Evolutionary conservation across 2,888 invertebrate genomes (phyloP), one percentile per base, ranked within the genome.

Genomic region (Germaria angustata): DNA sequence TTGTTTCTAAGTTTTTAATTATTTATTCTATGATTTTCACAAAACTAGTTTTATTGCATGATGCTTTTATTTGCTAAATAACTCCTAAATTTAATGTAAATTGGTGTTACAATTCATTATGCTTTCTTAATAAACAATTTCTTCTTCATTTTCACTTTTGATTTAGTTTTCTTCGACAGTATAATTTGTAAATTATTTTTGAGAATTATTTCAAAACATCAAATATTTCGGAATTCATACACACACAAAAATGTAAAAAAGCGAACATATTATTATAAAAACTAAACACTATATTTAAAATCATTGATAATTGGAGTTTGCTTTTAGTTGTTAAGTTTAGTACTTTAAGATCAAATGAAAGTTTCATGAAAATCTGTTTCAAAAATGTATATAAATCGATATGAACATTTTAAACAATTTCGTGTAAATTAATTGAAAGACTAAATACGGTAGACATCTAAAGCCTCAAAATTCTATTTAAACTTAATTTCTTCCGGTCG

Each of bases 211-310:
- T 81, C 49, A 55, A 66, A 78, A 71, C 55, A 59, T 59, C 57
- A 32, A 28, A 59, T 49, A 68, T 69, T 69, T 84, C 82, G 75
- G 84, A 81, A 86, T 84, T 81, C 85, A 84, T 84, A 87, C 87
- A 87, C 87, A 87, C 87, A 87, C 86, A 88, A 86, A 87, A 87
- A 87, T 87, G 85, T 86, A 86, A 87, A 86, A 85, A 82, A 34
- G n/a, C 15, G 1, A 28, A 59, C 24, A 73, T 53, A 39, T 3
- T 51, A 65, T 49, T 46, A 8, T n/a, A 39, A 65, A 53, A 57
- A 75, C 24, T 41, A 44, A 53, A 59, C 66, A 79, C 51, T 55
- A 72, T 65, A 36, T 20, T 53, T 49, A n/a, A 44, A 81, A 59
- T 68, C 59, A 53, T 82, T 75, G 51, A 63, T 59, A n/a, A 55